These are phyloP conservation scores for Nicator chloris DNA, from an alignment of 2,113 vertebrate species.

Conservation along the genomic window DNA sequence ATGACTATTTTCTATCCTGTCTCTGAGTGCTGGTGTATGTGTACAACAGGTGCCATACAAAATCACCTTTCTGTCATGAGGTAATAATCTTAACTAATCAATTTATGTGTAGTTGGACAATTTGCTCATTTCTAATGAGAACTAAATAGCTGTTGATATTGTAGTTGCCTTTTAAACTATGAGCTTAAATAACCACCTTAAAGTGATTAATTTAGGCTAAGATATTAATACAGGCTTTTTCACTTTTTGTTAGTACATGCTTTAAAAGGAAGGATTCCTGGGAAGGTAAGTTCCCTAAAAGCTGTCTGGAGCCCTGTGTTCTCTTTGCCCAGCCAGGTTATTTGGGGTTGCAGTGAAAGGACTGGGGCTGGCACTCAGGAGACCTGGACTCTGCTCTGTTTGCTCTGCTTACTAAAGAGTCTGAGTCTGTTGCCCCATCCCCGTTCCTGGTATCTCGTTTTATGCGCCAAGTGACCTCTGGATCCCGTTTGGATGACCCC, in stretches of 20 bases:
- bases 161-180: not conserved
- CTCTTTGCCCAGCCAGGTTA: not conserved
- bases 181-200: not conserved
- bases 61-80: not conserved
- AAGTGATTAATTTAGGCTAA: not conserved
- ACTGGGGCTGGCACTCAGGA: not conserved
- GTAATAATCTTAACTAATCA: not conserved
- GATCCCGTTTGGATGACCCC: not conserved
- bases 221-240: not conserved
- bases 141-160: not conserved
- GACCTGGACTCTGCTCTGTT: slow-evolving; percentile 29
- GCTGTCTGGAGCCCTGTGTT: not conserved
- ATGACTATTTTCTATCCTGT: rapidly evolving
- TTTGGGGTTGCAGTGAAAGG: not conserved
- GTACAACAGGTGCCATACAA: not conserved
- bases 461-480: not conserved
- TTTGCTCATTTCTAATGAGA: not conserved
- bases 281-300: not conserved
- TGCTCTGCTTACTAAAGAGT: not conserved
- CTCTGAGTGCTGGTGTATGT: not conserved
- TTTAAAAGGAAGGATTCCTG: not conserved
- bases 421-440: not conserved
- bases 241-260: not conserved
- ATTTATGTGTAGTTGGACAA: not conserved
- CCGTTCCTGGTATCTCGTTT: not conserved